Percentiles rank a stretch among this genome's conserved stretches.
Evolutionary conservation across 1,140 invertebrate species (phyloP).

Genomic region (Gyrodactylus bullatarudis): DNA sequence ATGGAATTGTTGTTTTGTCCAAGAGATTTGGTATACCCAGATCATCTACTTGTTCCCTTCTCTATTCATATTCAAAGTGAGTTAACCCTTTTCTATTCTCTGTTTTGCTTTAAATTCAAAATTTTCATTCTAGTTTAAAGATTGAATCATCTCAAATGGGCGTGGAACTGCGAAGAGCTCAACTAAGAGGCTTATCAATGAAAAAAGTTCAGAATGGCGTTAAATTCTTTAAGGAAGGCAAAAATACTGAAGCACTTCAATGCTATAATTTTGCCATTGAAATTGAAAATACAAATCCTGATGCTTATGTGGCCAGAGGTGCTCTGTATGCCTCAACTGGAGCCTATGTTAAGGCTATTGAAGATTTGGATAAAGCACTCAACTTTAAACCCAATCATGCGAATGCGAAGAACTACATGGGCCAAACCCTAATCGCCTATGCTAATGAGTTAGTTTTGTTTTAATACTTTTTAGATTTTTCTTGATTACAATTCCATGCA

Average conservation of each 20-base stretch:
- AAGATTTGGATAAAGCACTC: constrained; percentile 61
- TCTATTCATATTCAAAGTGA: neutral
- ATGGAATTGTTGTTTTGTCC: neutral
- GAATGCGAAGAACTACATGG: constrained; percentile 73
- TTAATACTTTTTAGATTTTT: neutral
- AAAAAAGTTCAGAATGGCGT: neutral
- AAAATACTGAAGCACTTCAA: neutral
- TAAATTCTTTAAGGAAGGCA: neutral
- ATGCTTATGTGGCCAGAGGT: neutral
- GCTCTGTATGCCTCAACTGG: neutral
- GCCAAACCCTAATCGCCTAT: constrained; percentile 50
- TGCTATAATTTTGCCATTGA: neutral
- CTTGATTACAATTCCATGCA: too few relatives aligned
- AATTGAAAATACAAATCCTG: neutral
- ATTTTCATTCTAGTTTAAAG: neutral
- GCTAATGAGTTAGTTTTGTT: constrained; percentile 27
- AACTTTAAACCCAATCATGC: constrained; percentile 49
- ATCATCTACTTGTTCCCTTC: neutral
- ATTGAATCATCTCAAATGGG: neutral
- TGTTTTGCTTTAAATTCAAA: neutral
- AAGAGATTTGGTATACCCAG: neutral
- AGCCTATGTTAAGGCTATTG: constrained; percentile 48
- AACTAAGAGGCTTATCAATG: neutral
- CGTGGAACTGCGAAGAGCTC: neutral
- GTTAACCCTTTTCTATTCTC: neutral